These are phyloP conservation scores for Trichoplax adhaerens DNA, from an alignment of 37 sponge, comb jelly and placozoan species.

Conservation along the genomic window DNA sequence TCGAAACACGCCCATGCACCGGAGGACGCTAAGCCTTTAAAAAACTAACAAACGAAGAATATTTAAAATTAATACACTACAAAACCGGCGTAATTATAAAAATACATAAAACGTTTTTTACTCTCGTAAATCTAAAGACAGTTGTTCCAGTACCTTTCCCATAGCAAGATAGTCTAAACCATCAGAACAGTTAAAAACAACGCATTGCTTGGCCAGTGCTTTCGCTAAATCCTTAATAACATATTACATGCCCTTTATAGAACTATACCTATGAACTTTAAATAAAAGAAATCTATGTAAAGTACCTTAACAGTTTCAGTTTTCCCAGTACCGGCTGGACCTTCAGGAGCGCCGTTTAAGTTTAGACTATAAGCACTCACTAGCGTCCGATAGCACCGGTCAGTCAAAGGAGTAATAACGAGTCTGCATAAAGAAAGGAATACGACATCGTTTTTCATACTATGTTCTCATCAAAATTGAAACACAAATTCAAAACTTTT, in stretches of 20 bases:
- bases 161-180: constrained; percentile 99
- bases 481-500: constrained; percentile 3
- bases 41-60: constrained; percentile 35
- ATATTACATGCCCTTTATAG: not conserved
- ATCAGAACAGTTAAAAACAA: constrained; percentile 99
- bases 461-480: not conserved
- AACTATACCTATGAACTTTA: not conserved
- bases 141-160: constrained; percentile 49
- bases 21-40: constrained; percentile 88
- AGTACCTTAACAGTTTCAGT: constrained; percentile 50
- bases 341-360: constrained; percentile 95
- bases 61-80: not conserved
- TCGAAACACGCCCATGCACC: constrained; percentile 99
- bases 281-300: not conserved
- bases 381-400: constrained; percentile 98
- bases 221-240: constrained; percentile 60
- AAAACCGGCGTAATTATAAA: not conserved
- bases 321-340: constrained; percentile 93
- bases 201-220: constrained; percentile 89
- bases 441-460: not conserved
- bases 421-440: constrained; percentile 23
- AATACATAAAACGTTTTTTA: not conserved
- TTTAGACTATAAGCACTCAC: constrained; percentile 93
- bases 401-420: constrained; percentile 98
- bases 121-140: not conserved